Base-by-base conservation (phyloP, 2,113 vertebrate species). In the Hystrix brachyura region DNA sequence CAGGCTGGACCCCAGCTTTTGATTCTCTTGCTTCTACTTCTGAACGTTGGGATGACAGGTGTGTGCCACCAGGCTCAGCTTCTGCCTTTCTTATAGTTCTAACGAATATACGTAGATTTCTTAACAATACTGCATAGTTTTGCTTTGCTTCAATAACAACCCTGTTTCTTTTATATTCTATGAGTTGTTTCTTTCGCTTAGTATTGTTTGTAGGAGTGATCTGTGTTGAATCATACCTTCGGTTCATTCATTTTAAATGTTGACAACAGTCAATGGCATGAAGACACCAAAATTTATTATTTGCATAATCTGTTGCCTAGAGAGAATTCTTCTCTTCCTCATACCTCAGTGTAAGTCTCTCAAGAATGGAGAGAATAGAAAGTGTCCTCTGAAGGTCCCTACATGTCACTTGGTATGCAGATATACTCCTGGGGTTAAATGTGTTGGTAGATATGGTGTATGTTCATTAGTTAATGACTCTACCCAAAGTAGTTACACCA, bases 91-190 rank as follows among this genome's bases (percentile, higher is more conserved):
- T 69, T 57, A 34, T 9, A 60, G 1, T 55, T 92, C 46, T 81
- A 48, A 0, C 4, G 7, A 23, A 0, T n/a, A 62, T 17, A 17
- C 76, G 51, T 43, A 21, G 6, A 93, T 88, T 9, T 23, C 4
- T 34, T 74, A 67, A 29, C 7, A 51, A 29, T 65, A 38, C 18
- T 34, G 18, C 34, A 34, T 38, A 84, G 0, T 72, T 90, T 95
- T 74, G 3, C 53, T 64, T 87, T 7, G 6, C 29, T 90, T 91
- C 34, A 55, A 0, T 81, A 67, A 88, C 60, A 87, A 67, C 55
- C 43, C 88, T 27, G 6, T 60, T 51, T 38, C 80, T 43, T 90
- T 95, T 78, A 89, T 83, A 23, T 84, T 95, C 51, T 91, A n/a
- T 27, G 29, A 71, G 55, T 86, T 80, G 2, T 7, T 76, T 74